Evolutionary conservation across 2,888 invertebrate species (phyloP).

Genomic region (Serrognathus titanus): DNA sequence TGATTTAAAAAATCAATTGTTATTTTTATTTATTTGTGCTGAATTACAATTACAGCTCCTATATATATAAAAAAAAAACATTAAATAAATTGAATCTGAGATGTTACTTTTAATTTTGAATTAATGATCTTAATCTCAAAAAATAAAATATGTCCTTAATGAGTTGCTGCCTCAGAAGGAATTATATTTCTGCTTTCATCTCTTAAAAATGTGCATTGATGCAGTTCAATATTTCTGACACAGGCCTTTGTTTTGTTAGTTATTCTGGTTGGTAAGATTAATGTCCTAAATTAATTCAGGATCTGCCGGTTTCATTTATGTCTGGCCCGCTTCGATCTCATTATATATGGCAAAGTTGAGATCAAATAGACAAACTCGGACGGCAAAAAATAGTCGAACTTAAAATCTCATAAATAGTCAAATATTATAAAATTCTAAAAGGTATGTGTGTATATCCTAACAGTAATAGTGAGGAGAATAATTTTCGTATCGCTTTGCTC

Average conservation of each 20-base stretch:
- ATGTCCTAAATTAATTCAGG: slow-evolving; percentile 30
- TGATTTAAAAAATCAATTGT: too few relatives aligned
- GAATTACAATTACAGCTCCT: too few relatives aligned
- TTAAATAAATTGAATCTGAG: too few relatives aligned
- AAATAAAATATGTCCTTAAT: too few relatives aligned
- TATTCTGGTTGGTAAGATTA: slow-evolving; percentile 28
- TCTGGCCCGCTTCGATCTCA: slow-evolving; percentile 18
- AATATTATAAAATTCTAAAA: neutral
- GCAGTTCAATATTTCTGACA: slow-evolving; percentile 21
- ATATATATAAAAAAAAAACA: too few relatives aligned
- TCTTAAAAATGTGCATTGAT: slow-evolving; percentile 14
- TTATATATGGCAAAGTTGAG: slow-evolving; percentile 18
- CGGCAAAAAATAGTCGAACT: slow-evolving; percentile 1
- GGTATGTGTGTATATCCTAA: neutral
- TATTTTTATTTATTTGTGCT: too few relatives aligned
- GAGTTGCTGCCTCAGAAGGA: too few relatives aligned
- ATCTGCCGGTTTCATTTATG: slow-evolving; percentile 24
- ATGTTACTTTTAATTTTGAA: too few relatives aligned
- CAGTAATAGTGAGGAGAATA: neutral
- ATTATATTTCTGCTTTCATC: too few relatives aligned
- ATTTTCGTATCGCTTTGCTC: neutral
- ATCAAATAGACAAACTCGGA: slow-evolving; percentile 11
- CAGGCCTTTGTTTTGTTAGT: slow-evolving; percentile 26
- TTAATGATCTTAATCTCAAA: too few relatives aligned
- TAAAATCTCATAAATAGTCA: slow-evolving; percentile 3